phyloP scores from a whole-genome alignment of 2,797 vertebrate genomes.

The Peromyscus melanophrys region DNA sequence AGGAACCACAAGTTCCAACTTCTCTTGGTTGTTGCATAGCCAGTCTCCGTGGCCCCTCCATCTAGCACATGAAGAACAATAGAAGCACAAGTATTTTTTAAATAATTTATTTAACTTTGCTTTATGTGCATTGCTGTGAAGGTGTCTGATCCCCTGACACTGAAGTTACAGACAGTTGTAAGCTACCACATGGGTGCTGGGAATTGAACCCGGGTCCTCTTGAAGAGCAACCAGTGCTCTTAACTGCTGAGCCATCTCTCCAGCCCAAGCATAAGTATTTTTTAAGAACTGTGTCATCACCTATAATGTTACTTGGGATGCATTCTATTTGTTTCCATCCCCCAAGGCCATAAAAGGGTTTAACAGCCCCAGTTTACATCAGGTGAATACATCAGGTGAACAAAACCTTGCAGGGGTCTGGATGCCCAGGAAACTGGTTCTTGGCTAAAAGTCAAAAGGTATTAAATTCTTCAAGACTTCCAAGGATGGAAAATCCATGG shows the following conservation, averaged over 20 bases:
- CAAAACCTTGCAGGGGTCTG: neutral
- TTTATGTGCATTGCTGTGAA: neutral
- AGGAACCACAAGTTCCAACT: neutral
- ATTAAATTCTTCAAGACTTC: constrained; percentile 36
- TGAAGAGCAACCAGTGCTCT: neutral
- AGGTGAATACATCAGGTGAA: neutral
- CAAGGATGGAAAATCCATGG: neutral
- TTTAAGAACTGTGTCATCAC: constrained; percentile 20
- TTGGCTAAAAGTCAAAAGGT: neutral
- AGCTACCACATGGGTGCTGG: neutral
- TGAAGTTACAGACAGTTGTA: neutral
- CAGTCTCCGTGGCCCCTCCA: neutral
- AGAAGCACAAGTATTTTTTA: neutral
- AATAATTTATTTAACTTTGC: neutral
- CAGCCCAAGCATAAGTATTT: neutral
- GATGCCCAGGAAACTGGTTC: neutral
- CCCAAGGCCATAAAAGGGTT: neutral
- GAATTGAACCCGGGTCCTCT: neutral
- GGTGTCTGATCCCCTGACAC: neutral
- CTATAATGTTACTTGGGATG: neutral
- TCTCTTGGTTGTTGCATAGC: neutral
- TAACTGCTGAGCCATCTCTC: neutral
- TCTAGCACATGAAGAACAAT: neutral
- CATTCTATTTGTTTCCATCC: neutral
- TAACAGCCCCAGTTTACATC: neutral